Base-by-base conservation (phyloP, 1,140 invertebrate species). In the Rhizoglyphus robini region DNA sequence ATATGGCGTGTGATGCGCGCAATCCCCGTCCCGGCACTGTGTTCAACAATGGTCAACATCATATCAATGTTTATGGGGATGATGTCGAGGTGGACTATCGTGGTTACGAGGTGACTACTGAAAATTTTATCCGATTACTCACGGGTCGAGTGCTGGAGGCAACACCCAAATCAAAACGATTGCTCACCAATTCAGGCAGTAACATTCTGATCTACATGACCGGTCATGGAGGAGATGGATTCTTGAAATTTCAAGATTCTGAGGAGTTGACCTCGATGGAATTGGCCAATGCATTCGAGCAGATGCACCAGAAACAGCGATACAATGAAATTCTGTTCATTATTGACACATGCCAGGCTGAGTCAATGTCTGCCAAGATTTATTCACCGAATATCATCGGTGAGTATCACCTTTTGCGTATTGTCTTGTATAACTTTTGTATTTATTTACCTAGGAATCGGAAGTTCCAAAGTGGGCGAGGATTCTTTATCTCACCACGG, bases 61-160 rank as follows among this genome's bases (percentile, higher is more conserved):
- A 96, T 73, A 96, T 97, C 47, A 97, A 99, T 80, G 93, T 99
- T 0, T 99, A 98, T 77, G 94, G 94, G 49, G 91, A 98, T 79
- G 96, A 99, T 81, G 93, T 99, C 15, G 96, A 99, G 81, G 96
- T 99, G 0, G 96, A 99, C 76, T 99, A 99, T 75, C 82, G 95
- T 63, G 95, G 38, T 29, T 70, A 59, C 61, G 65, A 86, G 83
- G 87, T 96, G 0, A 97, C 96, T 4, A 96, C 98, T 1, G 95
- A 99, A 79, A 99, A 96, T 75, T 97, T 99, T 80, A 91, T 99
- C 8, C 82, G 96, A 46, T 77, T 99, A 0, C 76, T 99, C 3
- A 98, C 95, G 5, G 95, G 94, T 0, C 78, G 96, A 63, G 81
- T 96, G 4, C 84, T 88, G 47, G 85, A 87, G 20, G 88, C 87